phyloP scores from a whole-genome alignment of 1,140 invertebrate species.

The Riptortus pedestris region DNA sequence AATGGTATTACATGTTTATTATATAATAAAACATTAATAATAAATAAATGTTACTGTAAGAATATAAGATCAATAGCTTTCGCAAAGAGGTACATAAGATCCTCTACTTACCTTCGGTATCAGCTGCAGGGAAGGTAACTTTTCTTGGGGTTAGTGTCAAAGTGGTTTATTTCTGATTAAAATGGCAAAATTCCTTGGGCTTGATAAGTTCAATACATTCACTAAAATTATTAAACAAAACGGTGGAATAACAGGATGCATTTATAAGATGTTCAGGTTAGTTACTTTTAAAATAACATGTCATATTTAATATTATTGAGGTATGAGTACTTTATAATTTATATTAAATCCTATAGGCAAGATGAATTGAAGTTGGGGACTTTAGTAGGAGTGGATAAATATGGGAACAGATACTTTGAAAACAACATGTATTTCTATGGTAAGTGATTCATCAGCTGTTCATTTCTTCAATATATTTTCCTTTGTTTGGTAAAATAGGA shows the following conservation, averaged over 20 bases:
- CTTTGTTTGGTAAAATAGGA: no score
- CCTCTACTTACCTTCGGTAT: no score
- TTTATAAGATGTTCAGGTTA: slow-evolving; percentile 68
- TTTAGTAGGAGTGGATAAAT: slow-evolving; percentile 86
- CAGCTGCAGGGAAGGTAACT: no score
- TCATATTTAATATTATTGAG: slow-evolving; percentile 30
- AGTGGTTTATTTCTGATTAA: no score
- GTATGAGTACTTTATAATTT: slow-evolving; percentile 21
- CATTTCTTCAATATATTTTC: no score
- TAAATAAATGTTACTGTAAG: no score
- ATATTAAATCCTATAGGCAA: slow-evolving; percentile 46
- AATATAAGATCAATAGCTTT: no score
- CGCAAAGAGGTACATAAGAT: no score
- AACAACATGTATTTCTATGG: slow-evolving; percentile 82
- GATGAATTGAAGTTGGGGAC: slow-evolving; percentile 79
- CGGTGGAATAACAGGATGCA: slow-evolving; percentile 59
- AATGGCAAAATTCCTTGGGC: slow-evolving; percentile 29
- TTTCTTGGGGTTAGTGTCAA: no score
- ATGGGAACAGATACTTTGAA: slow-evolving; percentile 94
- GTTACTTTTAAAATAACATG: slow-evolving; percentile 25
- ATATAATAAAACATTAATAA: no score
- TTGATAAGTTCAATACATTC: slow-evolving; percentile 60
- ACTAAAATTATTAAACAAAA: slow-evolving; percentile 59
- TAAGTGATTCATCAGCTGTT: slow-evolving; percentile 34
- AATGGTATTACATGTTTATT: no score